Conservation (phyloP, 2,888 invertebrate genomes). For the Drosophila melanocephala region DNA sequence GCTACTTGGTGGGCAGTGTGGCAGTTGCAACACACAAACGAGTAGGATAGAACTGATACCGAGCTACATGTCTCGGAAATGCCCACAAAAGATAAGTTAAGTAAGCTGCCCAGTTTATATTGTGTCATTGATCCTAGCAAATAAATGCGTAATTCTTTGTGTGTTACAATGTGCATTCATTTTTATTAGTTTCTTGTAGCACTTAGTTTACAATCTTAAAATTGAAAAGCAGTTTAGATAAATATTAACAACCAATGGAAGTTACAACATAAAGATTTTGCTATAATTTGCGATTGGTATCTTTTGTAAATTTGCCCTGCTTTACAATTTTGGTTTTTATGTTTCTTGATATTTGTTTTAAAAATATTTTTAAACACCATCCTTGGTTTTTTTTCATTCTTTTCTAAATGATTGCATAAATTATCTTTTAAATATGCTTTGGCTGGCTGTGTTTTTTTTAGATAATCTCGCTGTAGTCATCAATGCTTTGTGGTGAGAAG, state of each 20-base stretch:
- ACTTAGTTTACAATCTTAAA: background rate
- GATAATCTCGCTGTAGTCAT: background rate
- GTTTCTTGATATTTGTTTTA: background rate
- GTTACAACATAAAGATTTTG: background rate
- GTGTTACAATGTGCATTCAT: background rate
- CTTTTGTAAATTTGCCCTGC: background rate
- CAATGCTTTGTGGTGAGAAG: background rate
- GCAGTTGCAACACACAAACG: slow-evolving; percentile 6
- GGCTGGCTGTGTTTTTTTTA: background rate
- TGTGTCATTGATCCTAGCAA: slow-evolving; percentile 18
- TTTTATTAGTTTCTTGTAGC: background rate
- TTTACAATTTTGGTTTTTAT: too few relatives aligned
- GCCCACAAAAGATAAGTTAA: slow-evolving; percentile 43
- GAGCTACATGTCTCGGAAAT: slow-evolving; percentile 47
- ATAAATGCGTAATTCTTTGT: background rate
- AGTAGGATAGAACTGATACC: slow-evolving; percentile 50
- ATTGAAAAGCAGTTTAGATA: background rate
- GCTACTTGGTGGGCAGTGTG: slow-evolving; percentile 50
- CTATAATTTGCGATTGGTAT: background rate
- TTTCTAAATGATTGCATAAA: background rate
- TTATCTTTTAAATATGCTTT: background rate
- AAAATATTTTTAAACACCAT: background rate
- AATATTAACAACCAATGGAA: background rate
- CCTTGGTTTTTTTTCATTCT: background rate
- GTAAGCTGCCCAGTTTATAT: background rate